Evolutionary conservation across 2,797 vertebrate species (phyloP).

Genomic region (Spinus olivaceus): DNA sequence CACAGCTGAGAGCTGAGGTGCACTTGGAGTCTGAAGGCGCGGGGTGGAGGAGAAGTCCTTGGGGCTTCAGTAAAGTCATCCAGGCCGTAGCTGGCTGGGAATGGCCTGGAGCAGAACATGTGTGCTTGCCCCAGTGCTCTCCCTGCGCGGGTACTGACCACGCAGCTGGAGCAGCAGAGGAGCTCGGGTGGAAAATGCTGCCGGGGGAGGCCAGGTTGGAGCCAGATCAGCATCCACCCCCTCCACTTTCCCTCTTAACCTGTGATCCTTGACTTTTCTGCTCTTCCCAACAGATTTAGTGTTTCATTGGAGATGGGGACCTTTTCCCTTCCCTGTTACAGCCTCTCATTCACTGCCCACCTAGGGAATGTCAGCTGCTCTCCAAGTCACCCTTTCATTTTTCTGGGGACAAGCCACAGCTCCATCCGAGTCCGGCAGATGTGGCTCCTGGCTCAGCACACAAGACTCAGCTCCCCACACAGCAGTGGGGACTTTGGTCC

Average conservation of each 20-base stretch:
- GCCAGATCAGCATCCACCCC: not conserved
- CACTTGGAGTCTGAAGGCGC: slow-evolving; percentile 23
- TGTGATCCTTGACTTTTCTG: not conserved
- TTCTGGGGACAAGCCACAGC: not conserved
- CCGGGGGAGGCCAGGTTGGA: not conserved
- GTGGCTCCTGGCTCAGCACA: not conserved
- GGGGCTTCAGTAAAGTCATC: slow-evolving; percentile 22
- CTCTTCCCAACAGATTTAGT: not conserved
- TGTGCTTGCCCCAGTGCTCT: not conserved
- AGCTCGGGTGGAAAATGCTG: not conserved
- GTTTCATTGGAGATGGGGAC: not conserved
- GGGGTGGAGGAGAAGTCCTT: slow-evolving; percentile 54
- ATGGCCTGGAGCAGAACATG: slow-evolving; percentile 27
- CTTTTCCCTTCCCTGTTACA: not conserved
- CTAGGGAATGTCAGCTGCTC: not conserved
- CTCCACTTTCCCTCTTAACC: not conserved
- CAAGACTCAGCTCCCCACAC: not conserved
- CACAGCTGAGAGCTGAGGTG: slow-evolving; percentile 70
- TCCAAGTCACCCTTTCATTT: not conserved
- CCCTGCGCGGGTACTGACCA: not conserved
- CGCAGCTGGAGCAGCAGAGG: not conserved
- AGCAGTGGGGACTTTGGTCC: accelerated
- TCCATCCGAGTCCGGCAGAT: not conserved
- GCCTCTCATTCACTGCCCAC: not conserved
- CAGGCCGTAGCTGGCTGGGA: not conserved